Base-by-base conservation (phyloP, 2,113 vertebrate genomes). In the Brienomyrus longianalis region DNA sequence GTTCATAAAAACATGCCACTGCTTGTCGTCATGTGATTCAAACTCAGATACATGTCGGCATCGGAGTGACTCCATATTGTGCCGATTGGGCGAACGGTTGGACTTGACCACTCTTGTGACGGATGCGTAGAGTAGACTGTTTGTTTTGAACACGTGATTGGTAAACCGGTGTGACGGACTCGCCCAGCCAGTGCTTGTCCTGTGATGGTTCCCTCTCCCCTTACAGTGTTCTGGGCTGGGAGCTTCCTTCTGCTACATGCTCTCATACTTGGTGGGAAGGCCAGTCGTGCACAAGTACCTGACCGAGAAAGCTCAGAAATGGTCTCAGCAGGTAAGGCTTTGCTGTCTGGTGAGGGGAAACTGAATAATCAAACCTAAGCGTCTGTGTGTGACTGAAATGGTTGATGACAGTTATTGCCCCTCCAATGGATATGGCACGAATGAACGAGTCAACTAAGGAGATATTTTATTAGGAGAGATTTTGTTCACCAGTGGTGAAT, bases 201-300 rank as follows among this genome's bases (percentile, higher is more conserved):
- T 59, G 19, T 89, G 88, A 86, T 7, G 31, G 8, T 45, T 35
- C 9, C 62, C 86, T 9, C 1, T 93, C 88, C 80, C 84, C 90
- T 93, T 90, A 3, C 91, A 99, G 98, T 99, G 98, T 92, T 99
- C 98, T 45, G 98, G 98, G 88, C 97, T 99, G 7, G 98, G 98
- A 89, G 98, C 98, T 88, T 98, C 98, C 2, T 99, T 99, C 92
- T 99, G 98, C 93, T 99, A 99, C 43, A 96, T 99, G 97, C 94
- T 99, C 70, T 99, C 98, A 2, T 99, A 99, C 94, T 95, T 98
- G 91, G 98, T 99, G 90, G 98, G 98, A 87, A 96, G 98, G 91
- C 98, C 98, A 0, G 95, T 99, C 91, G 97, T 99, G 45, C 97
- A 99, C 94, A 98, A 96, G 96, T 99, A 99, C 90, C 96, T 99